These are phyloP conservation scores for Furcifer pardalis DNA, from an alignment of 2,797 vertebrate genomes.

Conservation along the genomic window DNA sequence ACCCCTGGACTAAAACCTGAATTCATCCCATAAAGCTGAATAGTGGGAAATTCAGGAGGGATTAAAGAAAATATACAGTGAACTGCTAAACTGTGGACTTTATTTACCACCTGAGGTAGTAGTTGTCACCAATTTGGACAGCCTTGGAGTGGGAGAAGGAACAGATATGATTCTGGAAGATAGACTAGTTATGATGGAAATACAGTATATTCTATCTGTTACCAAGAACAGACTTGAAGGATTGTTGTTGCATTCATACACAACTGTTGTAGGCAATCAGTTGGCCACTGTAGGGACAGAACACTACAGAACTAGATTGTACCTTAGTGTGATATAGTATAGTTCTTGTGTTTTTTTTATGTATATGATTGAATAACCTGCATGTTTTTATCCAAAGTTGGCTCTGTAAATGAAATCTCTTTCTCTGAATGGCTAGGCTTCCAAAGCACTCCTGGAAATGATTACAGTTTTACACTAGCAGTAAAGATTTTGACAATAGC, in stretches of 20 bases:
- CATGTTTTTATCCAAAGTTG: not conserved
- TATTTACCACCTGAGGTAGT: not conserved
- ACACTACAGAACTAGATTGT: not conserved
- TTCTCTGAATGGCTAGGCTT: not conserved
- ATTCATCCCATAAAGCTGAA: not conserved
- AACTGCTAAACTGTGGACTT: not conserved
- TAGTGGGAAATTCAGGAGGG: not conserved
- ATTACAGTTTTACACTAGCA: not conserved
- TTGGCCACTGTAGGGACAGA: not conserved
- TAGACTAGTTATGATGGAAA: not conserved
- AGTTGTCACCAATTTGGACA: not conserved
- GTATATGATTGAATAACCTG: not conserved
- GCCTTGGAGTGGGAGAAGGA: not conserved
- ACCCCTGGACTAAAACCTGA: too few relatives aligned
- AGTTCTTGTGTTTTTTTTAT: not conserved
- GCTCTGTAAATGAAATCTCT: not conserved
- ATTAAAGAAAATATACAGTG: not conserved
- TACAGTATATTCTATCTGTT: not conserved
- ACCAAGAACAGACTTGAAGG: not conserved
- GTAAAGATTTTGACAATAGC: conserved; percentile 14
- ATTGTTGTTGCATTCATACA: not conserved
- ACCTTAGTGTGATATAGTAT: not conserved
- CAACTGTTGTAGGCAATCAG: not conserved
- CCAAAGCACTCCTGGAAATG: not conserved
- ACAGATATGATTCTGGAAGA: not conserved